Conservation (phyloP, 2,113 vertebrate species). For the Colossoma macropomum region DNA sequence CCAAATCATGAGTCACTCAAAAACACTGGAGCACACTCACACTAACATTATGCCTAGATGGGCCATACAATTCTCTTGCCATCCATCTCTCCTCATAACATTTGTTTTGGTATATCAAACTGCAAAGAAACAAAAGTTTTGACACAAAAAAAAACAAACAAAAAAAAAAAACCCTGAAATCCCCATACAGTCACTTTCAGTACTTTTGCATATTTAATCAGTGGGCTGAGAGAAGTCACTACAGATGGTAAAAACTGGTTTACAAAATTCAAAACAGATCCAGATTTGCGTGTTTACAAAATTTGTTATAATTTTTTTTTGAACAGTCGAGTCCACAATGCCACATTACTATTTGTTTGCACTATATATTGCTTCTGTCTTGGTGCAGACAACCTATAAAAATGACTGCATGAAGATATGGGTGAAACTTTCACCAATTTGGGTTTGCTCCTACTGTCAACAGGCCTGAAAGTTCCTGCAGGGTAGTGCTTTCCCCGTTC, state of each 20-base stretch:
- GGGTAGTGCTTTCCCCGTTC: neutral
- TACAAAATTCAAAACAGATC: neutral
- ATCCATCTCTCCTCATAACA: neutral
- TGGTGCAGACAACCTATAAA: neutral
- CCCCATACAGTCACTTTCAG: neutral
- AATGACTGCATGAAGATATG: neutral
- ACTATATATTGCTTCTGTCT: neutral
- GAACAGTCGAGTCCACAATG: neutral
- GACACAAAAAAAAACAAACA: neutral
- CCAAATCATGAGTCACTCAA: neutral
- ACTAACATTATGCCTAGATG: neutral
- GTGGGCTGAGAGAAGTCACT: neutral
- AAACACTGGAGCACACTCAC: neutral
- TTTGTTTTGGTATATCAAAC: neutral
- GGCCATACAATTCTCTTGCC: neutral
- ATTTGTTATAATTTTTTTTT: neutral
- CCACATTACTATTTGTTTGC: neutral
- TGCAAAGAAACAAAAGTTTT: neutral
- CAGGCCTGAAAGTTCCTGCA: neutral
- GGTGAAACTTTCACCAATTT: neutral
- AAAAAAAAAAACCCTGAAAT: neutral
- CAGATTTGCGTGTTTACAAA: neutral
- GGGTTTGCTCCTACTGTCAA: neutral
- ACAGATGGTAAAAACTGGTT: neutral
- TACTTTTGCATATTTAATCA: slow-evolving; percentile 7